Conservation (phyloP, 2,888 invertebrate genomes). For the Lasius platythorax region DNA sequence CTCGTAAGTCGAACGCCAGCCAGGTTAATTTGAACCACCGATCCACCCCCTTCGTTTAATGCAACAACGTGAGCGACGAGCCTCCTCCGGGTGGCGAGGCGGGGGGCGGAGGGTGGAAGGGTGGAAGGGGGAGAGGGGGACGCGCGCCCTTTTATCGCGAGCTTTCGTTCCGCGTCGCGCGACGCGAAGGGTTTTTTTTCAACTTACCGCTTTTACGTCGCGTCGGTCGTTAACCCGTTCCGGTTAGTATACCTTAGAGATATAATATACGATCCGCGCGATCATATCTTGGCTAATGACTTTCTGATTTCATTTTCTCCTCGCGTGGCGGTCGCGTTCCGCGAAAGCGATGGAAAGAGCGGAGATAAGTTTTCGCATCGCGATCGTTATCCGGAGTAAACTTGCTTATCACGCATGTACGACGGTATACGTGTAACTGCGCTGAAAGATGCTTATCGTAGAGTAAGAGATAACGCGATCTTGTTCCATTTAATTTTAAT, state of each 20-base stretch:
- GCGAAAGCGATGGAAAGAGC: background rate
- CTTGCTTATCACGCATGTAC: slow-evolving; percentile 2
- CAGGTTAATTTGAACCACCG: background rate
- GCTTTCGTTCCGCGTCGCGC: background rate
- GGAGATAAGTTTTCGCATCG: slow-evolving; percentile 36
- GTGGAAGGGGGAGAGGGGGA: background rate
- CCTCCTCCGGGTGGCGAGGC: background rate
- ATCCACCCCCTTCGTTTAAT: background rate
- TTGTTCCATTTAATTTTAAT: background rate
- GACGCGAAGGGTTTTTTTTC: slow-evolving; percentile 25
- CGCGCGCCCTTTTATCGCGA: slow-evolving; percentile 6
- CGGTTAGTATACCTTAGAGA: slow-evolving; percentile 1
- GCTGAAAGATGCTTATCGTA: background rate
- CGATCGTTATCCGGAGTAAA: slow-evolving; percentile 23
- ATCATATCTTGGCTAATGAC: slow-evolving; percentile 42
- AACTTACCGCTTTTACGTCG: slow-evolving; percentile 25
- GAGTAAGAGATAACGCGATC: background rate
- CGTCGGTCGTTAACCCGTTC: slow-evolving; percentile 50
- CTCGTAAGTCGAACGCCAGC: slow-evolving; percentile 59
- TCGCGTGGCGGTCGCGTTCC: slow-evolving; percentile 1
- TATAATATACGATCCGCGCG: slow-evolving; percentile 16
- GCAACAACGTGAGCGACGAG: background rate
- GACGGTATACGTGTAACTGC: background rate
- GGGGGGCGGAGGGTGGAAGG: background rate
- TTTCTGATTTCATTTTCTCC: slow-evolving; percentile 48